These are phyloP conservation scores for Tipula unca DNA, from an alignment of 2,888 invertebrate genomes.

Conservation along the genomic window DNA sequence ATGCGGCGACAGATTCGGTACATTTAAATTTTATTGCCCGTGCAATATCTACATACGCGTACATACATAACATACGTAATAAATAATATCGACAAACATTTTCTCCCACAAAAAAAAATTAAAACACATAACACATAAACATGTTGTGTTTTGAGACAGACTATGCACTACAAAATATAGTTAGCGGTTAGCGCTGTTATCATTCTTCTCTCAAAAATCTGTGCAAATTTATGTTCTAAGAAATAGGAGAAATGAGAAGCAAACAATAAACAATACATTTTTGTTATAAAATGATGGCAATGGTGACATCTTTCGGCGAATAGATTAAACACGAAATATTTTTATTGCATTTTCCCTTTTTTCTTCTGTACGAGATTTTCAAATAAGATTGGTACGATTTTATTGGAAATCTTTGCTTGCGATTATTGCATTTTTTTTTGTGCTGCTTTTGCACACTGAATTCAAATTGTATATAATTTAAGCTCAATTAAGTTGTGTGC, in stretches of 20 bases:
- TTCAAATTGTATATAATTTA: neutral
- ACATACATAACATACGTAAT: neutral
- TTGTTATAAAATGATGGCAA: neutral
- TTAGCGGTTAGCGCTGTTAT: too few relatives aligned
- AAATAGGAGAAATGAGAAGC: neutral
- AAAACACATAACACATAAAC: neutral
- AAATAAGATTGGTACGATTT: neutral
- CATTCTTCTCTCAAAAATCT: neutral
- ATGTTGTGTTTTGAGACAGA: neutral
- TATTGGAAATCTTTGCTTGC: neutral
- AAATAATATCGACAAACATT: neutral
- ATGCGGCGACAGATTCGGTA: slow-evolving; percentile 34
- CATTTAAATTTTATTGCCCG: slow-evolving; percentile 21
- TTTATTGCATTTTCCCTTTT: neutral
- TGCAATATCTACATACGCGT: slow-evolving; percentile 1
- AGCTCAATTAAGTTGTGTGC: neutral
- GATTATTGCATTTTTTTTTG: neutral
- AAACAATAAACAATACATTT: neutral
- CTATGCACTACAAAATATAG: too few relatives aligned
- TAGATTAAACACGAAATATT: neutral
- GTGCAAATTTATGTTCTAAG: neutral
- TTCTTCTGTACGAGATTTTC: neutral
- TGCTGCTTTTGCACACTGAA: neutral
- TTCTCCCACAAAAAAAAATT: neutral
- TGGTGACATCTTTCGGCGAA: neutral